Conservation (phyloP, 2,113 vertebrate genomes). For the Hiodon alosoides region DNA sequence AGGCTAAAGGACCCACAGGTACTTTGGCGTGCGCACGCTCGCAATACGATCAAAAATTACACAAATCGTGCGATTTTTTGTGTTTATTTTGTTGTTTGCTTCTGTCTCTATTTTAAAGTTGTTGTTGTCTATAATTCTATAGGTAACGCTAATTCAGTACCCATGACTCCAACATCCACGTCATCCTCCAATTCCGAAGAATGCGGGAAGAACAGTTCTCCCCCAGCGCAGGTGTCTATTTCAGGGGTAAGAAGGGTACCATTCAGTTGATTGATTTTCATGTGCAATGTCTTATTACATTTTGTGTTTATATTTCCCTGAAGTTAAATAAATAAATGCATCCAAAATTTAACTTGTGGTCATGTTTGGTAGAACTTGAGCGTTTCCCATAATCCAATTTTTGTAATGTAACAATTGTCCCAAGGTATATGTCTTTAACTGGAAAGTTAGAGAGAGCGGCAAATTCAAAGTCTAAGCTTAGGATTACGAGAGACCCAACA, state of each 20-base stretch:
- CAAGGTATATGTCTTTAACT: no score
- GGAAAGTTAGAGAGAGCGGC: no score
- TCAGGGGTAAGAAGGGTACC: constrained; percentile 69
- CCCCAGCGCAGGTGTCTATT: constrained; percentile 72
- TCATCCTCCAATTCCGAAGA: constrained; percentile 94
- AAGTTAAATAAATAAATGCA: not conserved
- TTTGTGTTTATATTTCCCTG: not conserved
- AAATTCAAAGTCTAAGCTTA: no score
- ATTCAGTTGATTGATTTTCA: not conserved
- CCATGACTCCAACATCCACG: constrained; percentile 95
- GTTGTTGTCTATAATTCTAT: constrained; percentile 36
- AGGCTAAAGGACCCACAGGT: constrained; percentile 90
- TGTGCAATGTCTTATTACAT: constrained; percentile 8
- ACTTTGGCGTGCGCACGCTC: constrained; percentile 22
- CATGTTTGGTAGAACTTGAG: not conserved
- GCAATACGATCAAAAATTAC: not conserved
- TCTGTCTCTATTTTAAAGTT: constrained; percentile 13
- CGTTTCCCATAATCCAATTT: no score
- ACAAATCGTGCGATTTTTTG: not conserved
- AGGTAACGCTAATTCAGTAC: constrained; percentile 84
- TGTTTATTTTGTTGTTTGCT: not conserved
- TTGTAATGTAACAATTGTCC: no score
- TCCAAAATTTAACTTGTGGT: not conserved
- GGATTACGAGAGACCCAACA: no score
- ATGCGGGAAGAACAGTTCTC: constrained; percentile 87